phyloP scores from a whole-genome alignment of 2,888 invertebrate genomes.

The Saturnia japonica region DNA sequence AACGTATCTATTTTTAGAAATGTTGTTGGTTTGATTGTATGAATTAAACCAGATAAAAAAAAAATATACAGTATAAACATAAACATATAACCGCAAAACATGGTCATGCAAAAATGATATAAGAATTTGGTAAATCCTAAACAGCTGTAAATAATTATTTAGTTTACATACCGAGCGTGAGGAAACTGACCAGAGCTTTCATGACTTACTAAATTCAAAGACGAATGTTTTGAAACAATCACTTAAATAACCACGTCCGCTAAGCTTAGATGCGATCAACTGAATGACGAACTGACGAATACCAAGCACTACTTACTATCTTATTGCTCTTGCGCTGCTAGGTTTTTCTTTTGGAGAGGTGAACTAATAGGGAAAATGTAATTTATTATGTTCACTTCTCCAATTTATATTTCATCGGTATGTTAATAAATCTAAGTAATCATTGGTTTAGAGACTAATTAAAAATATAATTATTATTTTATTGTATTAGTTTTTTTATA shows the following conservation, averaged over 20 bases:
- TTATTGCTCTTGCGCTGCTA: background rate
- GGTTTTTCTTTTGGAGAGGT: background rate
- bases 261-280: background rate
- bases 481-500: too few relatives aligned
- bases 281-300: background rate
- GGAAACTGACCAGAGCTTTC: slow-evolving; percentile 53
- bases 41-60: too few relatives aligned
- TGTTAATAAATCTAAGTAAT: too few relatives aligned
- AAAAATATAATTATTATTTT: too few relatives aligned
- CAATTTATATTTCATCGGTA: too few relatives aligned
- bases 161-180: slow-evolving; percentile 52
- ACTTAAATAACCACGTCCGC: background rate
- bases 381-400: too few relatives aligned
- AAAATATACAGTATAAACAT: background rate
- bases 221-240: background rate
- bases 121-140: background rate
- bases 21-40: too few relatives aligned
- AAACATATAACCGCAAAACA: background rate
- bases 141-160: too few relatives aligned
- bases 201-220: slow-evolving; percentile 38
- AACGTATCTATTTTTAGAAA: too few relatives aligned
- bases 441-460: too few relatives aligned
- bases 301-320: background rate
- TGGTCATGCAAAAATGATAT: background rate
- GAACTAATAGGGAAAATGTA: slow-evolving; percentile 12